phyloP scores from a whole-genome alignment of 2,113 vertebrate genomes.

The Trogon surrucura region DNA sequence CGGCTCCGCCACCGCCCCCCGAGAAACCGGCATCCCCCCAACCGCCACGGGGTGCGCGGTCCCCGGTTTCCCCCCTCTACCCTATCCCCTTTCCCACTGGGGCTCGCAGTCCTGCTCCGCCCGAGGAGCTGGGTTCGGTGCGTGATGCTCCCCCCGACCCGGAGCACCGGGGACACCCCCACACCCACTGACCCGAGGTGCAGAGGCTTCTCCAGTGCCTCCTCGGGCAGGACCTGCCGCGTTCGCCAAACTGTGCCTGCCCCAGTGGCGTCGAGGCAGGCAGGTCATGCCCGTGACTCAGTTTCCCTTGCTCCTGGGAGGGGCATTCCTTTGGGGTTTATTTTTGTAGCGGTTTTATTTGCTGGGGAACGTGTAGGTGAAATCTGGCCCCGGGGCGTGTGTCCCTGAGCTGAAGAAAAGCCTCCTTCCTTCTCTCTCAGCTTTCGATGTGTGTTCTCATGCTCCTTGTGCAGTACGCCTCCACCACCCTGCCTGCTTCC shows the following conservation, averaged over 20 bases:
- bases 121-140: background rate
- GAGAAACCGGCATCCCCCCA: too few species aligned
- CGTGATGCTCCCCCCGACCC: background rate
- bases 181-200: background rate
- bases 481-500: background rate
- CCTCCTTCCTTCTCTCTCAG: fast-evolving
- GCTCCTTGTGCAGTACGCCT: background rate
- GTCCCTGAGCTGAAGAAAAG: background rate
- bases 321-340: background rate
- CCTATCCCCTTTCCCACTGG: too few species aligned
- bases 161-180: too few species aligned
- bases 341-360: background rate
- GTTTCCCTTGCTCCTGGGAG: background rate
- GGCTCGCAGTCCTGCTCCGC: fast-evolving
- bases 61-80: too few species aligned
- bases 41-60: background rate
- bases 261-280: too few species aligned
- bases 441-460: fast-evolving
- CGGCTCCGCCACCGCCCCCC: fast-evolving
- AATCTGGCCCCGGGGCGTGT: fast-evolving
- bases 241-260: fast-evolving
- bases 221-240: background rate
- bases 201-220: too few species aligned
- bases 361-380: background rate
- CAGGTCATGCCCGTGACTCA: background rate